phyloP scores from a whole-genome alignment of 1,140 invertebrate species.

The Globodera ellingtonae region DNA sequence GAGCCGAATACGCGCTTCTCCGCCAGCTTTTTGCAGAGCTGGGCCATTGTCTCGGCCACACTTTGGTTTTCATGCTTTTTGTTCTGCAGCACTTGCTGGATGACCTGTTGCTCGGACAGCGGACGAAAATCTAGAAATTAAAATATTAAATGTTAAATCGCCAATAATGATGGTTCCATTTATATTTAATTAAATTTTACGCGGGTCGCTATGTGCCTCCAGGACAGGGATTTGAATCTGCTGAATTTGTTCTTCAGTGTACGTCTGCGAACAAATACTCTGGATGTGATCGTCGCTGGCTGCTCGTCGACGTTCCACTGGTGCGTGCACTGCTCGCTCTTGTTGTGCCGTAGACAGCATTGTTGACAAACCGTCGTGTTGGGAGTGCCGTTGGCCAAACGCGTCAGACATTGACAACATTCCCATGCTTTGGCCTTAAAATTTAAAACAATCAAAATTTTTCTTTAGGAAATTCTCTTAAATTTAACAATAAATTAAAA shows the following conservation, averaged over 20 bases:
- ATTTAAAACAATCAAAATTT: neutral
- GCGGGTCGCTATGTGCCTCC: slow-evolving; percentile 47
- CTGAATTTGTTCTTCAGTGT: slow-evolving; percentile 48
- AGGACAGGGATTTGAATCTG: slow-evolving; percentile 51
- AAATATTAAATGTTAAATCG: too few relatives aligned
- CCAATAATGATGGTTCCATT: neutral
- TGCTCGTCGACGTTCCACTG: slow-evolving; percentile 36
- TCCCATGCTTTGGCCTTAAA: neutral
- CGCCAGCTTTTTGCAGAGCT: slow-evolving; percentile 53
- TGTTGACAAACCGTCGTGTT: neutral
- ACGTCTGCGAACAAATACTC: slow-evolving; percentile 47
- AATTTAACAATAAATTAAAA: too few relatives aligned
- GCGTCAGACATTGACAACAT: neutral
- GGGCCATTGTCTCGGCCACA: slow-evolving; percentile 53
- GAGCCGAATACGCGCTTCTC: slow-evolving; percentile 49
- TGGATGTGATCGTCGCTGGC: slow-evolving; percentile 54
- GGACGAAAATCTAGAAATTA: slow-evolving; percentile 49
- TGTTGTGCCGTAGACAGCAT: neutral
- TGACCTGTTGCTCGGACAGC: slow-evolving; percentile 50
- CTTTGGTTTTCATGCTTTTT: slow-evolving; percentile 55
- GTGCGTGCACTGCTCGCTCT: neutral
- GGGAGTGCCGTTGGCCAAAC: neutral
- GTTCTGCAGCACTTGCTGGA: slow-evolving; percentile 53
- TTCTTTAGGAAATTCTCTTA: too few relatives aligned
- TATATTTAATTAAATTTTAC: slow-evolving; percentile 13